Percentiles rank a stretch among this genome's conserved stretches.
Evolutionary conservation across 2,113 vertebrate genomes (phyloP).

Genomic region (Cyphomyrus discorhynchus): DNA sequence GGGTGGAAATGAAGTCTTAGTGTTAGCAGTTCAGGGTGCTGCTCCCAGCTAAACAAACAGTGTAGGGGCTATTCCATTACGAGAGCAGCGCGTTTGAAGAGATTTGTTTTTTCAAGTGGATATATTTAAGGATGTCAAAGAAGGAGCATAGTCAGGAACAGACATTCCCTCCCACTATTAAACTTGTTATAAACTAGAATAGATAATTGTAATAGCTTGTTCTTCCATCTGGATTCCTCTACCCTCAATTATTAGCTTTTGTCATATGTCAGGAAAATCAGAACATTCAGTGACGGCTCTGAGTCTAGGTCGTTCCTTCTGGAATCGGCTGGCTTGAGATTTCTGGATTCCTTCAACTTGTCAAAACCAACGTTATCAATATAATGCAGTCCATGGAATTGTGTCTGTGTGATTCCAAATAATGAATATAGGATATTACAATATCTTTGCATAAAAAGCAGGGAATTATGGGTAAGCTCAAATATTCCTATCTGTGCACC

Average conservation of each 20-base stretch:
- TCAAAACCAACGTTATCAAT: not conserved
- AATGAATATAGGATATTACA: not conserved
- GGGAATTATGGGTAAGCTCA: not conserved
- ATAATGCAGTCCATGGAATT: not conserved
- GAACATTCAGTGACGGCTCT: not conserved
- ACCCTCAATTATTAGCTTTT: not conserved
- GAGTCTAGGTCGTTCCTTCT: not conserved
- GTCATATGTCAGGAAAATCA: not conserved
- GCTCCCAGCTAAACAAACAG: not conserved
- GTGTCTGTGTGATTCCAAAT: not conserved
- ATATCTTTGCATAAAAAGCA: not conserved
- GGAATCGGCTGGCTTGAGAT: not conserved
- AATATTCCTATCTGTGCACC: not conserved
- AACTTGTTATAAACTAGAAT: not conserved
- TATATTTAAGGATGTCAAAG: not conserved
- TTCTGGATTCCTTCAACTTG: not conserved
- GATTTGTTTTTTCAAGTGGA: not conserved
- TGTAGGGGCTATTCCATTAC: not conserved
- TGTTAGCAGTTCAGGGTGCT: not conserved
- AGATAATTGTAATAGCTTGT: not conserved
- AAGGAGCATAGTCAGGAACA: too few relatives aligned
- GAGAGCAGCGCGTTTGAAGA: not conserved
- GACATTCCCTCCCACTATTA: not conserved
- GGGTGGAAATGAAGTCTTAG: not conserved
- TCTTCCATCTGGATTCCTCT: not conserved